phyloP scores from a whole-genome alignment of 2,888 invertebrate genomes.

The Drosophila barbarae region DNA sequence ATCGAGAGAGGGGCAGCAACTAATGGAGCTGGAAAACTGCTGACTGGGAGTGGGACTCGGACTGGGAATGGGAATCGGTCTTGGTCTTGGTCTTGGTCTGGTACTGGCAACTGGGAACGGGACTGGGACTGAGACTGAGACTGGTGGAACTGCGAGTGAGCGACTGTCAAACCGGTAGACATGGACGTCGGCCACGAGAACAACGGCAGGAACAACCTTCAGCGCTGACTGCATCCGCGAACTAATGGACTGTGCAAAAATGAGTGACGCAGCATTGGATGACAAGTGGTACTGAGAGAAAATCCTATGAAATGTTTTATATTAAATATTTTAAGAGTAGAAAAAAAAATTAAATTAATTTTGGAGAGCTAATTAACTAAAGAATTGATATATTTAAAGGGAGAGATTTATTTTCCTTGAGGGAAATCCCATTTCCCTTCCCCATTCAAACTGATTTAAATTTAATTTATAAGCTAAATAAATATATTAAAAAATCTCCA shows the following conservation, averaged over 20 bases:
- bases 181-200: slow-evolving; percentile 26
- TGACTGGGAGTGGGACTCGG: slow-evolving; percentile 24
- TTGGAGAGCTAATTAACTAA: too few relatives aligned
- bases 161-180: slow-evolving; percentile 69
- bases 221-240: slow-evolving; percentile 68
- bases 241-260: slow-evolving; percentile 73
- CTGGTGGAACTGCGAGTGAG: slow-evolving; percentile 48
- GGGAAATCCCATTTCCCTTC: too few relatives aligned
- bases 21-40: slow-evolving; percentile 54
- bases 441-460: too few relatives aligned
- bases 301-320: neutral
- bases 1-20: slow-evolving; percentile 38
- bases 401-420: too few relatives aligned
- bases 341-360: too few relatives aligned
- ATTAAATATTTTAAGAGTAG: neutral
- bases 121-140: slow-evolving; percentile 31
- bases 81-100: slow-evolving; percentile 14
- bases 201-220: slow-evolving; percentile 58
- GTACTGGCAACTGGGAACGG: slow-evolving; percentile 25
- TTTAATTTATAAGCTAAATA: too few relatives aligned
- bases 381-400: too few relatives aligned
- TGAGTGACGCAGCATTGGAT: slow-evolving; percentile 68
- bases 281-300: slow-evolving; percentile 1
- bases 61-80: slow-evolving; percentile 11
- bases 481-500: too few relatives aligned